A percentile compares a stretch with the other conserved stretches of the same genome.
Conservation (phyloP, 2,113 vertebrate genomes). For the Otolemur garnettii region DNA sequence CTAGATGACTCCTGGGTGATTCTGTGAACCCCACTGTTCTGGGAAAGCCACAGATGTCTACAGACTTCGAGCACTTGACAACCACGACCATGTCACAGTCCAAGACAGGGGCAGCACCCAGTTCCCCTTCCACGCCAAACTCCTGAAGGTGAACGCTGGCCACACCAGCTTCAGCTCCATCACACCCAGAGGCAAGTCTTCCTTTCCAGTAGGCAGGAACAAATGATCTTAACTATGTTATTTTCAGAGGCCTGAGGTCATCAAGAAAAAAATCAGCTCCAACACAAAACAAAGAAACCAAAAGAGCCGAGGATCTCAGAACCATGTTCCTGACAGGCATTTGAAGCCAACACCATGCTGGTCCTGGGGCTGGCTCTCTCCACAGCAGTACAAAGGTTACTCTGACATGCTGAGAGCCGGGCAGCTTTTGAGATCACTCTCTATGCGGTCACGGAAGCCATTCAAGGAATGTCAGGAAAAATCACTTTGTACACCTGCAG, state of each 20-base stretch:
- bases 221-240: neutral
- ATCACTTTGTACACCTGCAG: neutral
- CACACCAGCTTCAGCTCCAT: neutral
- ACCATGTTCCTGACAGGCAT: neutral
- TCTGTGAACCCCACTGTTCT: slow-evolving; percentile 34
- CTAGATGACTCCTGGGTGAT: neutral
- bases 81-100: neutral
- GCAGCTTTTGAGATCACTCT: neutral
- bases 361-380: neutral
- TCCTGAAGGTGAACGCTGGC: neutral
- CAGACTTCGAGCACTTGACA: neutral
- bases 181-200: neutral
- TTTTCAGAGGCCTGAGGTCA: neutral
- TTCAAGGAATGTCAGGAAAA: neutral
- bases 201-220: neutral
- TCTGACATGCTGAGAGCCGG: neutral
- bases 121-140: neutral
- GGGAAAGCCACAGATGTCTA: neutral
- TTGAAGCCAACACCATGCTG: neutral
- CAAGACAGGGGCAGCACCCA: neutral
- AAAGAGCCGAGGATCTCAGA: neutral
- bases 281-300: slow-evolving; percentile 21
- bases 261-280: slow-evolving; percentile 39
- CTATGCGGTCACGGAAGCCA: neutral
- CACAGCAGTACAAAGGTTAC: neutral